phyloP scores from a whole-genome alignment of 2,888 invertebrate genomes.

The Melinopterus prodromus region DNA sequence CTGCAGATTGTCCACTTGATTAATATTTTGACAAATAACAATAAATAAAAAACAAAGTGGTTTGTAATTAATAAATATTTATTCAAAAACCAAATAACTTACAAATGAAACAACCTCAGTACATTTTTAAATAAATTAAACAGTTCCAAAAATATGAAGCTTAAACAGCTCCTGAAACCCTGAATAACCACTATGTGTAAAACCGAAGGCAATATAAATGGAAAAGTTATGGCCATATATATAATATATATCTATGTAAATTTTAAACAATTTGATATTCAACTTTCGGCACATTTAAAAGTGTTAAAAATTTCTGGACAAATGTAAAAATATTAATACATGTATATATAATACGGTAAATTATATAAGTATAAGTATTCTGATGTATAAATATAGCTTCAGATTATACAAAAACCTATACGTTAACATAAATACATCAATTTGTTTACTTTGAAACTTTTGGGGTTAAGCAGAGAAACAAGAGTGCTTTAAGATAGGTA shows the following conservation, averaged over 20 bases:
- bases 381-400: constrained; percentile 37
- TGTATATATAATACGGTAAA: constrained; percentile 49
- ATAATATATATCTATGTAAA: constrained; percentile 40
- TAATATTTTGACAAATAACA: background rate
- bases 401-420: constrained; percentile 37
- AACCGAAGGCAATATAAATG: constrained; percentile 53
- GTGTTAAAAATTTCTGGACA: constrained; percentile 46
- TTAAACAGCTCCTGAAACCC: constrained; percentile 65
- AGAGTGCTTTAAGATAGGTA: constrained; percentile 56
- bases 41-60: constrained; percentile 26
- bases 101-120: constrained; percentile 62
- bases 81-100: constrained; percentile 62
- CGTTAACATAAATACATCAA: constrained; percentile 36
- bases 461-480: constrained; percentile 60
- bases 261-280: constrained; percentile 45
- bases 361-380: constrained; percentile 43
- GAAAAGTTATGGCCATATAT: constrained; percentile 40
- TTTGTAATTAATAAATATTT: constrained; percentile 53
- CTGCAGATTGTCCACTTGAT: background rate
- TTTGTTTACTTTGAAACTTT: constrained; percentile 42
- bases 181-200: constrained; percentile 61
- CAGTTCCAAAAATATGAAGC: constrained; percentile 62
- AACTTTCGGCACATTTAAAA: constrained; percentile 48
- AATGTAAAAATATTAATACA: constrained; percentile 52
- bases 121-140: constrained; percentile 61